These are phyloP conservation scores for Spizella passerina DNA, from an alignment of 2,797 vertebrate species.

Conservation along the genomic window DNA sequence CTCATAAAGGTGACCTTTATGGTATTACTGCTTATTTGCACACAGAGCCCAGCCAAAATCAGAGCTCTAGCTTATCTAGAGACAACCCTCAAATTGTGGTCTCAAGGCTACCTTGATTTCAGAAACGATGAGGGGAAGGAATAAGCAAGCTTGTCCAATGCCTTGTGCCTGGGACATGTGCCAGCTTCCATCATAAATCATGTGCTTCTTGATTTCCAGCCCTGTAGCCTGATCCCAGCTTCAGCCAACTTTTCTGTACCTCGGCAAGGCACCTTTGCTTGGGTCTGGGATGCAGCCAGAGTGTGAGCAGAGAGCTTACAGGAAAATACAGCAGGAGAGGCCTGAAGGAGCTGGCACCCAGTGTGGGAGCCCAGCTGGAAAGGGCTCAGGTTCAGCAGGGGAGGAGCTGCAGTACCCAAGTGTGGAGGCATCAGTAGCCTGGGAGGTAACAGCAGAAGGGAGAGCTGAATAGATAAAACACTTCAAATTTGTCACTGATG, in stretches of 20 bases:
- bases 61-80: neutral
- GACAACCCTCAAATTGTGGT: neutral
- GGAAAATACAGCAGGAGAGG: neutral
- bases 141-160: neutral
- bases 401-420: neutral
- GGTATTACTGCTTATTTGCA: neutral
- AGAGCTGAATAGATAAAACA: neutral
- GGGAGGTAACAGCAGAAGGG: neutral
- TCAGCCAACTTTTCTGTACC: neutral
- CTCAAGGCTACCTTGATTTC: neutral
- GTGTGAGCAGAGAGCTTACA: neutral
- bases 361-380: conserved; percentile 33
- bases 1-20: neutral
- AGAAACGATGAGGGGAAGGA: neutral
- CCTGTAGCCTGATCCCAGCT: neutral
- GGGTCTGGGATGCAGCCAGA: neutral
- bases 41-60: neutral
- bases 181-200: neutral
- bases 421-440: neutral
- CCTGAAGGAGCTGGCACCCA: neutral
- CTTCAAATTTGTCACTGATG: neutral
- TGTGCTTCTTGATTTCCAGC: neutral
- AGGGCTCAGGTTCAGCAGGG: neutral
- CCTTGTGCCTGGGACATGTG: neutral
- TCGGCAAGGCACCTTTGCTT: conserved; percentile 25